Base-by-base conservation (phyloP, 1,140 invertebrate species). In the Fopius arisanus region DNA sequence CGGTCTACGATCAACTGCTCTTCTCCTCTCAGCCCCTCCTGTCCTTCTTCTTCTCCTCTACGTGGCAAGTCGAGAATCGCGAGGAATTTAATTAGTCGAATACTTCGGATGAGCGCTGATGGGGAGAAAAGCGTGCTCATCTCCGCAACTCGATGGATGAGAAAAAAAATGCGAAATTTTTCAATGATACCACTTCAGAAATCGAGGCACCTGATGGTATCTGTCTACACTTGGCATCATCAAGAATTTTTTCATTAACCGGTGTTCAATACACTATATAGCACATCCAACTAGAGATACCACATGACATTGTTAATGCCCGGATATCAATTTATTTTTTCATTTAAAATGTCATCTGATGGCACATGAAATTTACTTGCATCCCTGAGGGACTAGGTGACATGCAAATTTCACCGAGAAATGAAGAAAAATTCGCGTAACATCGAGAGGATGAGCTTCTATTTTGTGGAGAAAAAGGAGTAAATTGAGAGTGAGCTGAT, bases 341-440 rank as follows among this genome's bases (percentile, higher is more conserved):
- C n/a, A n/a, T n/a, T n/a, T n/a, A n/a, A n/a, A n/a, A n/a, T n/a
- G 6, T 51, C 3, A n/a, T 51, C 12, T 51, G 6, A 19, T 16
- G 16, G 0, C 10, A 16, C 3, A 4, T 16, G 48, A 10, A 19
- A n/a, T 37, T 12, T 37, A 1, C 33, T 37, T 37, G n/a, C 16
- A 12, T 48, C 16, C n/a, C 14, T 48, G 7, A 62, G 26, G 10
- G 54, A 26, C 10, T 6, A 23, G 26, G 9, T 26, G 7, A 4
- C 54, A 59, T 59, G 54, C 9, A 59, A 26, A 59, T 59, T 51
- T 71, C 10, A 33, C 33, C 33, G 28, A 73, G 65, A 73, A 69
- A 54, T 77, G 78, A 73, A 65, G 72, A 75, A 77, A 82, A 81
- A 82, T 80, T 76, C 51, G 12, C 43, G 76, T 81, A 79, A 82